These are phyloP conservation scores for Platynereis dumerilii DNA, from an alignment of 2,888 invertebrate genomes.

Conservation along the genomic window DNA sequence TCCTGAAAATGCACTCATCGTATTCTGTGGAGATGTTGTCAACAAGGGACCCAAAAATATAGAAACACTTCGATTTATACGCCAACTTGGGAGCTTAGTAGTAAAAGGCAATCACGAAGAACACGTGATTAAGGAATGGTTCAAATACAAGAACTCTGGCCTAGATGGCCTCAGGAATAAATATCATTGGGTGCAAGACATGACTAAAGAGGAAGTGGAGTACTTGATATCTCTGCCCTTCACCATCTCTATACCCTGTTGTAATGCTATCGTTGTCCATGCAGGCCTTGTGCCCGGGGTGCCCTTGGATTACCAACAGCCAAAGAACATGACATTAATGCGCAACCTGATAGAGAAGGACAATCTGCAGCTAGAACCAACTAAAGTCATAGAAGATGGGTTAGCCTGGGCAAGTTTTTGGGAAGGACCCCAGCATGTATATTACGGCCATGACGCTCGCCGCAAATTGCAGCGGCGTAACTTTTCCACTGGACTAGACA, in stretches of 20 bases:
- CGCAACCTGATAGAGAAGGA: conserved; percentile 51
- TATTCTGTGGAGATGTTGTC: conserved; percentile 60
- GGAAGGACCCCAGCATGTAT: conserved; percentile 61
- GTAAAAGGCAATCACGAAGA: conserved; percentile 37
- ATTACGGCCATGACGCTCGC: conserved; percentile 63
- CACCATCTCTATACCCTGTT: conserved; percentile 55
- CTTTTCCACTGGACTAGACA: conserved; percentile 62
- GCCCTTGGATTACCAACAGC: conserved; percentile 45
- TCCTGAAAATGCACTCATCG: conserved; percentile 40
- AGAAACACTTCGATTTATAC: conserved; percentile 49
- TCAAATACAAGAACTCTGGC: neutral
- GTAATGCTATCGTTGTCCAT: conserved; percentile 57
- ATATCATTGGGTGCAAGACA: conserved; percentile 52
- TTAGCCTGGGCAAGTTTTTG: conserved; percentile 57
- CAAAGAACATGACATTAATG: conserved; percentile 55
- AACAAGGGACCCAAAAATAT: conserved; percentile 60
- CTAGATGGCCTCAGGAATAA: conserved; percentile 24
- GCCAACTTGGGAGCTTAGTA: conserved; percentile 10
- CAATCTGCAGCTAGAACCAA: conserved; percentile 37
- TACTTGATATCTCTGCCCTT: conserved; percentile 58
- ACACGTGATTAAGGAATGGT: conserved; percentile 26
- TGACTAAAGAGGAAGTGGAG: conserved; percentile 49
- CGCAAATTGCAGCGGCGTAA: conserved; percentile 48
- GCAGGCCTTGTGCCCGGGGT: conserved; percentile 57
- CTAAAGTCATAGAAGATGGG: conserved; percentile 43